A percentile compares a stretch with the other conserved stretches of the same genome.
Evolutionary conservation across 2,888 invertebrate species (phyloP).

Genomic region (Pterobdella sp.): DNA sequence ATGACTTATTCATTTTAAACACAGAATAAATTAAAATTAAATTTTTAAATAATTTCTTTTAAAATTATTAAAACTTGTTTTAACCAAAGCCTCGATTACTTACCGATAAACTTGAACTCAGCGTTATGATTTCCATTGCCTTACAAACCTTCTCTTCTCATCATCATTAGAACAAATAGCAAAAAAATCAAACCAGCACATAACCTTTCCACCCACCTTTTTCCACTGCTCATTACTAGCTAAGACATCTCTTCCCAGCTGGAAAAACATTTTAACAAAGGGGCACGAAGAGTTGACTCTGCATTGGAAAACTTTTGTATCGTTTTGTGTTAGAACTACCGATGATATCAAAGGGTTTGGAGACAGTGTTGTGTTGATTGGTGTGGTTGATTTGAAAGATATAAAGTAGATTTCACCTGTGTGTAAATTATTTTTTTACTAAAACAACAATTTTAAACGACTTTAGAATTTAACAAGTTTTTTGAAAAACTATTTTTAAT

Average conservation of each 20-base stretch:
- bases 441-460: background rate
- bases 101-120: background rate
- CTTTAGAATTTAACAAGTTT: background rate
- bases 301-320: conserved; percentile 17
- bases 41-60: no score
- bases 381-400: background rate
- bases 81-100: background rate
- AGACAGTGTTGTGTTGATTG: background rate
- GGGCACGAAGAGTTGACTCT: conserved; percentile 12
- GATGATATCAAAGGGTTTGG: background rate
- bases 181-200: background rate
- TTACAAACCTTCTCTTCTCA: background rate
- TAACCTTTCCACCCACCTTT: background rate
- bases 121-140: background rate
- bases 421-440: background rate
- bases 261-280: background rate
- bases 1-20: no score
- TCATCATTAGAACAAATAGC: no score
- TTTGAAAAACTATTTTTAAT: background rate
- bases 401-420: background rate
- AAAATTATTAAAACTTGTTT: no score
- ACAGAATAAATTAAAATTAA: no score
- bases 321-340: background rate
- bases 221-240: background rate
- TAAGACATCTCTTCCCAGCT: background rate